Percentiles rank a stretch among this genome's conserved stretches.
These are phyloP conservation scores for Drosophila ohnishii DNA, from an alignment of 1,140 invertebrate species.

Conservation along the genomic window DNA sequence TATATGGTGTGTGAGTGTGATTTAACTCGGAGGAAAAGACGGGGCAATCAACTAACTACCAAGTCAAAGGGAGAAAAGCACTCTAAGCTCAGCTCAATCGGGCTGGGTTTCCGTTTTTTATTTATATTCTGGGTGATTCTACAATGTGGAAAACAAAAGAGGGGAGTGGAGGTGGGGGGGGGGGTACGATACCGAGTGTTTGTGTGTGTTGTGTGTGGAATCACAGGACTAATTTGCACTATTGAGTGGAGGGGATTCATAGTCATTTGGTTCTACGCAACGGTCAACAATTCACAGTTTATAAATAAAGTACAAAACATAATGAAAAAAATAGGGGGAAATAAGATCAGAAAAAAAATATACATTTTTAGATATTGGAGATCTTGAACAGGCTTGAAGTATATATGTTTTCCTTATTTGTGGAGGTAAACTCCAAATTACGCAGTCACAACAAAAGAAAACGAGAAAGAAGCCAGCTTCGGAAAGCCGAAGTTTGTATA, in stretches of 20 bases:
- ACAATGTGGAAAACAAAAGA: constrained; percentile 12
- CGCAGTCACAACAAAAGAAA: too few species aligned
- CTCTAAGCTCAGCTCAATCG: constrained; percentile 23
- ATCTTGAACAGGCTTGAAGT: neutral
- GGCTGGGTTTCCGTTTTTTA: neutral
- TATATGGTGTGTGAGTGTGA: constrained; percentile 15
- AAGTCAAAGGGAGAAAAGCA: constrained; percentile 5
- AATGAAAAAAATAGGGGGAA: neutral
- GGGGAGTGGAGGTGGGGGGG: neutral
- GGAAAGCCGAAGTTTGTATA: too few species aligned
- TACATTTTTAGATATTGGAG: neutral
- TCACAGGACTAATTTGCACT: constrained; percentile 28
- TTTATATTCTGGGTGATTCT: constrained; percentile 11
- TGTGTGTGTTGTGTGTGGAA: constrained; percentile 17
- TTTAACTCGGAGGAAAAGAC: constrained; percentile 1
- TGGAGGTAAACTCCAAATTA: too few species aligned
- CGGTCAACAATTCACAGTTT: constrained; percentile 43
- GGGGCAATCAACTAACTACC: constrained; percentile 35
- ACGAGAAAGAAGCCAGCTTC: too few species aligned
- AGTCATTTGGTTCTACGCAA: constrained; percentile 41
- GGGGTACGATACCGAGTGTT: constrained; percentile 6
- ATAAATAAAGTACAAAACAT: constrained; percentile 1
- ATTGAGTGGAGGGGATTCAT: constrained; percentile 11
- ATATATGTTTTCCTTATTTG: neutral
- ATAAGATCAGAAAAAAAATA: neutral